phyloP scores from a whole-genome alignment of 2,113 vertebrate species.

The Entomyzon cyanotis region DNA sequence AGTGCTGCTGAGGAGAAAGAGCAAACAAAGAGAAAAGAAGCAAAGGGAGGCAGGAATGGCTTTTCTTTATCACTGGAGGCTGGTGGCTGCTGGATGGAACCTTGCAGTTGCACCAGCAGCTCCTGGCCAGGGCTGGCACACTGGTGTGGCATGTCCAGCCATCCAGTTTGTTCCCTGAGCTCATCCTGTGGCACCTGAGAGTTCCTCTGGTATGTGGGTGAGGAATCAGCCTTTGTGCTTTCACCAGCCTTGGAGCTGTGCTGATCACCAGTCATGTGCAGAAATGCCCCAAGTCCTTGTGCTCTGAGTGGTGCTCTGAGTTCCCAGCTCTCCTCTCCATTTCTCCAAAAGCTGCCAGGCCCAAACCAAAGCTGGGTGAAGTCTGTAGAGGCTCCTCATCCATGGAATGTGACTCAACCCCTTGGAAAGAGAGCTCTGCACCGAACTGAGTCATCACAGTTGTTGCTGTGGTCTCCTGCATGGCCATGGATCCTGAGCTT shows the following conservation, averaged over 20 bases:
- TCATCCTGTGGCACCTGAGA: background rate
- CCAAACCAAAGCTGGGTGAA: background rate
- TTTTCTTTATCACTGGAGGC: background rate
- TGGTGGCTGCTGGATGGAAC: background rate
- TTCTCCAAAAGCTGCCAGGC: background rate
- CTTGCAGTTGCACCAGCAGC: background rate
- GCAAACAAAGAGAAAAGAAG: background rate
- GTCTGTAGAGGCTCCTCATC: background rate
- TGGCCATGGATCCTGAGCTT: background rate
- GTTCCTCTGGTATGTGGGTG: background rate
- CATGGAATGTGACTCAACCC: background rate
- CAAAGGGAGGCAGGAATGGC: background rate
- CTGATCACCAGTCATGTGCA: background rate
- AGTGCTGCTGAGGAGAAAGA: background rate
- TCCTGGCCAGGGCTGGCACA: fast-evolving
- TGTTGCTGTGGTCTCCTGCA: fast-evolving
- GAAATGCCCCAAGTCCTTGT: background rate
- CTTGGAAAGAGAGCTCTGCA: background rate
- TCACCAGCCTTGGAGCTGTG: background rate
- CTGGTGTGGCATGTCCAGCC: fast-evolving
- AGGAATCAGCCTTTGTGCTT: background rate
- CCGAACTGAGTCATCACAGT: no score
- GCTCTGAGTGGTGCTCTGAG: background rate
- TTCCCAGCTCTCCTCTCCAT: background rate
- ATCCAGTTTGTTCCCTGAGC: background rate